phyloP scores from a whole-genome alignment of 2,888 invertebrate species.

The Lypha dubia region DNA sequence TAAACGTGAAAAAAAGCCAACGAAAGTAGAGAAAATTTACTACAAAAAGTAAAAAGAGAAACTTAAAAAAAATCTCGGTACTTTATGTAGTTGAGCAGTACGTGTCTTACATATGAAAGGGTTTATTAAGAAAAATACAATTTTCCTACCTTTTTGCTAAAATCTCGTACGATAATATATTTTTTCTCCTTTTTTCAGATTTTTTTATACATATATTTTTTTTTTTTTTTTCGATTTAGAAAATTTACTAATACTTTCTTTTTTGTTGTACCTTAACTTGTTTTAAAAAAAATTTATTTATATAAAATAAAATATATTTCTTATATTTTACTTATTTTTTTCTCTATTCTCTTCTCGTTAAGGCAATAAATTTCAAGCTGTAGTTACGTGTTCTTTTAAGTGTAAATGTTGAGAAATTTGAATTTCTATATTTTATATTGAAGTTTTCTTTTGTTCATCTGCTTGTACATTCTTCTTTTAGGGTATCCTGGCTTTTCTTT shows the following conservation, averaged over 20 bases:
- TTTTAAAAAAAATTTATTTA: slow-evolving; percentile 60
- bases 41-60: slow-evolving; percentile 12
- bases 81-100: slow-evolving; percentile 68
- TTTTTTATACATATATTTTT: slow-evolving; percentile 12
- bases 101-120: slow-evolving; percentile 70
- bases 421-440: slow-evolving; percentile 70
- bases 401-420: slow-evolving; percentile 71
- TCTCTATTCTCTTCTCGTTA: slow-evolving; percentile 61
- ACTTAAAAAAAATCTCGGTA: slow-evolving; percentile 64
- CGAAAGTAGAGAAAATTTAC: neutral
- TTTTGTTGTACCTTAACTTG: slow-evolving; percentile 52
- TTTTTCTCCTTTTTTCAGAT: neutral
- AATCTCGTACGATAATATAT: neutral
- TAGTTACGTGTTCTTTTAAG: slow-evolving; percentile 73
- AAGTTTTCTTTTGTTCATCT: slow-evolving; percentile 43
- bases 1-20: neutral
- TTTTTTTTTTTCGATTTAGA: slow-evolving; percentile 9
- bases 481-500: neutral
- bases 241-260: slow-evolving; percentile 36
- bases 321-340: slow-evolving; percentile 30
- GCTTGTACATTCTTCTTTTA: neutral
- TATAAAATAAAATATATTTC: slow-evolving; percentile 31
- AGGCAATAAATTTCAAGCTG: slow-evolving; percentile 69
- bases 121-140: slow-evolving; percentile 41
- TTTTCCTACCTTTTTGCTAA: slow-evolving; percentile 20